Conservation (phyloP, 2,113 vertebrate species). For the Tiliqua scincoides region DNA sequence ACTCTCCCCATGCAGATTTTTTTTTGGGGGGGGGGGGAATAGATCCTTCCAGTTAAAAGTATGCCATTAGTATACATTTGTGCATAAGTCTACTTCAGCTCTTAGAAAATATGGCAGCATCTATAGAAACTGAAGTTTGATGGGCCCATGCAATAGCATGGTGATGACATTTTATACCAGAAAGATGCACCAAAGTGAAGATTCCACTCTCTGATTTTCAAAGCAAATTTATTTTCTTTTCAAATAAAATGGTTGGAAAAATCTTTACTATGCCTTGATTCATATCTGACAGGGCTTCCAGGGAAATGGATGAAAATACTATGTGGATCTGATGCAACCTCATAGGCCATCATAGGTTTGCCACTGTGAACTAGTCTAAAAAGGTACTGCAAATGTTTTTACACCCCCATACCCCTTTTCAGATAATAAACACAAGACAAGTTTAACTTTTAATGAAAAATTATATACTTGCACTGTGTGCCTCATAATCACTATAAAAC, state of each 20-base stretch:
- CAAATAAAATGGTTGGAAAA: neutral
- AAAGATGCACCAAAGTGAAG: neutral
- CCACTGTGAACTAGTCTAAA: neutral
- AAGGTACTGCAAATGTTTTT: neutral
- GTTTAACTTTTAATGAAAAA: constrained; percentile 96
- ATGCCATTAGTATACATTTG: no score
- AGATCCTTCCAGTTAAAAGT: no score
- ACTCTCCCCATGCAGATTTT: no score
- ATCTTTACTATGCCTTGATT: neutral
- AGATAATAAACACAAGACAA: constrained; percentile 71
- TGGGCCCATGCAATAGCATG: neutral
- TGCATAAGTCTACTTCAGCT: no score
- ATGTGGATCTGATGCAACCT: neutral
- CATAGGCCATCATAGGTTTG: no score
- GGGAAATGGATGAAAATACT: neutral
- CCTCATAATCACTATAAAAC: constrained; percentile 93
- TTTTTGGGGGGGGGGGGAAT: no score
- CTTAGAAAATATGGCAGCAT: no score
- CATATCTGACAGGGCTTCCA: neutral
- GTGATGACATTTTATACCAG: neutral
- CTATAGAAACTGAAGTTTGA: neutral
- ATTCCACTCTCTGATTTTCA: neutral
- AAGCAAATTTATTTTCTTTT: neutral
- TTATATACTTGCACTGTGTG: constrained; percentile 88
- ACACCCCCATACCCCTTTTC: constrained; percentile 16